A percentile compares a stretch with the other conserved stretches of the same genome.
Conservation (phyloP, 2,113 vertebrate species). For the Carassius carassius region DNA sequence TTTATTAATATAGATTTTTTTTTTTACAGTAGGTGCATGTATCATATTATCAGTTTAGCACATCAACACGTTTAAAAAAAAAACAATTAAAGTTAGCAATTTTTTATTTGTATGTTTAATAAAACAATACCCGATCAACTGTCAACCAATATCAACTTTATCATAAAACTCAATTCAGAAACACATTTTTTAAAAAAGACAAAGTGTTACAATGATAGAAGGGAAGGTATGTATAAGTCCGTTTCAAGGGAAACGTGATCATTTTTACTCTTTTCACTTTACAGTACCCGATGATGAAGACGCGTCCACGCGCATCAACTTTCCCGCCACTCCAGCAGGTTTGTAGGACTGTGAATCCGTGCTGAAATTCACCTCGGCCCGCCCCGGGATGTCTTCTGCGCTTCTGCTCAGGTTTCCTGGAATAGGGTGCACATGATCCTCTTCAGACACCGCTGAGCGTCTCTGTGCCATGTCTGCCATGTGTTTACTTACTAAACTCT, state of each 20-base stretch:
- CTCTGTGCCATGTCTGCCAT: slow-evolving; percentile 67
- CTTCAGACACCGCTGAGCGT: slow-evolving; percentile 58
- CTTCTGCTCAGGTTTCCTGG: slow-evolving; percentile 47
- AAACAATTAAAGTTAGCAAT: no score
- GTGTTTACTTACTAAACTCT: slow-evolving; percentile 65
- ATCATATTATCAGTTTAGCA: no score
- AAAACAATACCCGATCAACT: not conserved
- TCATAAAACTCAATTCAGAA: no score
- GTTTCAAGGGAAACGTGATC: not conserved
- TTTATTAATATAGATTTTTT: not conserved
- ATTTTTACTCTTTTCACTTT: not conserved
- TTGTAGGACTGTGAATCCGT: slow-evolving; percentile 44
- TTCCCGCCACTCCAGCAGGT: slow-evolving; percentile 49
- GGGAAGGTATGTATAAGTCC: not conserved
- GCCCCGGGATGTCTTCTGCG: slow-evolving; percentile 48
- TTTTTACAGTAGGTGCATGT: no score
- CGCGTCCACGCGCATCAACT: slow-evolving; percentile 48
- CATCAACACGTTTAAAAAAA: not conserved
- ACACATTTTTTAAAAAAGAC: no score
- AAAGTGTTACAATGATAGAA: no score
- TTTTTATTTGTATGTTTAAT: no score
- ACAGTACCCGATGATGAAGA: slow-evolving; percentile 44
- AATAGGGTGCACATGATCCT: slow-evolving; percentile 44
- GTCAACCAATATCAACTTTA: not conserved
- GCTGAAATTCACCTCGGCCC: slow-evolving; percentile 46